phyloP scores from a whole-genome alignment of 2,113 vertebrate genomes.

The Danionella cerebrum region DNA sequence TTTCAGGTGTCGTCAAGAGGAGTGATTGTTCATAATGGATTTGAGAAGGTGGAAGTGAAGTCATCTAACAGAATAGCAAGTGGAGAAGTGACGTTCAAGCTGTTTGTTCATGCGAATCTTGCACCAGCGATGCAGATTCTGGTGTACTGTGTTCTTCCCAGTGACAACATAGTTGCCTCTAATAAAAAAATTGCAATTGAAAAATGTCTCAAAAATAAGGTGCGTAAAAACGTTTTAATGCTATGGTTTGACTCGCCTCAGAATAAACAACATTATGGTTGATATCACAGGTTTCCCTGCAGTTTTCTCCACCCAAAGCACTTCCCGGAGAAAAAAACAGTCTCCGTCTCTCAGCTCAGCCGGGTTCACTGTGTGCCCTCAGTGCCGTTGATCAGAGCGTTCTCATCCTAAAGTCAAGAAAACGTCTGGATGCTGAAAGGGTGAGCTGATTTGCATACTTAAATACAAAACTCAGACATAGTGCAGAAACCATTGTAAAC shows the following conservation, averaged over 20 bases:
- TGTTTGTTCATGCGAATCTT: slow-evolving; percentile 58
- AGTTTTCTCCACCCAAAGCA: slow-evolving; percentile 55
- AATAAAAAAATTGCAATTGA: slow-evolving; percentile 57
- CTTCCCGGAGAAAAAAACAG: slow-evolving; percentile 59
- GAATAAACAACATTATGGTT: not conserved
- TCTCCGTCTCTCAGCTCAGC: slow-evolving; percentile 59
- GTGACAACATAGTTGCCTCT: slow-evolving; percentile 65
- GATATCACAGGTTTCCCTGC: slow-evolving; percentile 57
- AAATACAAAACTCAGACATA: too few relatives aligned
- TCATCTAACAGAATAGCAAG: slow-evolving; percentile 44
- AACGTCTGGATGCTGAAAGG: slow-evolving; percentile 54
- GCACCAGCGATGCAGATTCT: slow-evolving; percentile 59
- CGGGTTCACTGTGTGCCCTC: slow-evolving; percentile 74
- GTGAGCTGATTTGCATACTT: slow-evolving; percentile 20
- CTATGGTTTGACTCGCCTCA: too few relatives aligned
- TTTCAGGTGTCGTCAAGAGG: slow-evolving; percentile 66
- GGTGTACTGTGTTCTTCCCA: slow-evolving; percentile 67
- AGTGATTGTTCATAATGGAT: slow-evolving; percentile 56
- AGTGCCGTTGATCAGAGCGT: slow-evolving; percentile 74
- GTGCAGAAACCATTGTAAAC: too few relatives aligned
- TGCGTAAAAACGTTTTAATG: slow-evolving; percentile 28
- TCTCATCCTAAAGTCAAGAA: slow-evolving; percentile 64
- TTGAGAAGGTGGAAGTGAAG: slow-evolving; percentile 46
- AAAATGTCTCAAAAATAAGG: slow-evolving; percentile 78
- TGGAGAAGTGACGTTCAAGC: slow-evolving; percentile 57